These are phyloP conservation scores for Ophioderma brevispina DNA, from an alignment of 35 echinoderm and acorn worm genomes.

Conservation along the genomic window DNA sequence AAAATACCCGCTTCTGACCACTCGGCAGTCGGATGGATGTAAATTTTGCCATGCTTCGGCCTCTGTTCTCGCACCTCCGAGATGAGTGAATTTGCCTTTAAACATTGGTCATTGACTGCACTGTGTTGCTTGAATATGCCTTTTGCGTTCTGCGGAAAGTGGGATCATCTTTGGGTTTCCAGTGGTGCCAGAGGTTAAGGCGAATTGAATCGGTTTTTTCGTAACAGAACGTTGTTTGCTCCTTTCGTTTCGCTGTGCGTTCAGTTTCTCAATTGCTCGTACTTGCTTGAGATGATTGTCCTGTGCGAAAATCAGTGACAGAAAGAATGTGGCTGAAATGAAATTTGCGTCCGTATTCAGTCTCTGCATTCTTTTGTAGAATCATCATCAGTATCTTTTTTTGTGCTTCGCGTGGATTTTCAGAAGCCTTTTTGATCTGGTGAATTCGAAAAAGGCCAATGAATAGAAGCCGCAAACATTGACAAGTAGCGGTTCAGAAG, in stretches of 20 bases:
- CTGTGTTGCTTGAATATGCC: background rate
- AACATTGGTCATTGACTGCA: background rate
- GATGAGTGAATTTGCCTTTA: background rate
- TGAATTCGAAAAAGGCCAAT: background rate
- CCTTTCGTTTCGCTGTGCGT: constrained; percentile 50
- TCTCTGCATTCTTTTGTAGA: constrained; percentile 41
- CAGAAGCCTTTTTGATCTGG: background rate
- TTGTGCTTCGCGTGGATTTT: constrained; percentile 31
- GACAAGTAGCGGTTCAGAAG: background rate
- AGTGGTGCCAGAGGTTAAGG: background rate
- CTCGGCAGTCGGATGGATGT: background rate
- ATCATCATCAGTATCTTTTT: constrained; percentile 34
- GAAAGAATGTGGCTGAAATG: constrained; percentile 33
- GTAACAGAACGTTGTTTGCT: constrained; percentile 64
- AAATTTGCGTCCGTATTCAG: constrained; percentile 61
- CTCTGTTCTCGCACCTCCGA: no score
- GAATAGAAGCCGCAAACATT: background rate
- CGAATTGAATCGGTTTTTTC: background rate
- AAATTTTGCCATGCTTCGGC: background rate
- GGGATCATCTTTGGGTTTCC: background rate
- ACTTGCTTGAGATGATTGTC: constrained; percentile 60
- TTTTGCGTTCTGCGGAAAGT: background rate
- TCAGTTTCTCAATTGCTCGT: constrained; percentile 67
- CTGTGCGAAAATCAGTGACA: constrained; percentile 35
- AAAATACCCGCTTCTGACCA: constrained; percentile 10